These are phyloP conservation scores for Psococerastis gibbosa DNA, from an alignment of 2,888 invertebrate species.

Conservation along the genomic window DNA sequence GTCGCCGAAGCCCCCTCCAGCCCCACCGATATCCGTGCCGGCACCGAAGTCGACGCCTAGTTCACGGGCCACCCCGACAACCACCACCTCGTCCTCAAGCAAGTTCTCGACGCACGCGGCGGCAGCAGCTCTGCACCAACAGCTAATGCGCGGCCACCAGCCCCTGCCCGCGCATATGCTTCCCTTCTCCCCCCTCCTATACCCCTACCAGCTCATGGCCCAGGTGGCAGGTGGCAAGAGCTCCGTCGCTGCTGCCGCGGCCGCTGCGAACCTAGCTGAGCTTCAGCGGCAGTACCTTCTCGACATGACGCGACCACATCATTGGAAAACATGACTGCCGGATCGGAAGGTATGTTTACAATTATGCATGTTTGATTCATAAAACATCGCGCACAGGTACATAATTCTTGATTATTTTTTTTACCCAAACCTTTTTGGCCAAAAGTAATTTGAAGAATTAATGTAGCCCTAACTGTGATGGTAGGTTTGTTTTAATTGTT, in stretches of 20 bases:
- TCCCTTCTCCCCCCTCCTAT: constrained; percentile 70
- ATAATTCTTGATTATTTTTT: too few relatives aligned
- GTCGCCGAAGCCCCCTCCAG: constrained; percentile 28
- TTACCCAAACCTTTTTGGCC: too few relatives aligned
- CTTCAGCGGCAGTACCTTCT: constrained; percentile 87
- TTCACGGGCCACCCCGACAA: constrained; percentile 19
- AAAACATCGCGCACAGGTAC: too few relatives aligned
- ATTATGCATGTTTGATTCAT: too few relatives aligned
- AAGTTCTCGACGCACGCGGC: constrained; percentile 29
- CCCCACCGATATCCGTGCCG: constrained; percentile 19
- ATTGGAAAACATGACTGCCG: constrained; percentile 12
- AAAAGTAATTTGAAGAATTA: too few relatives aligned
- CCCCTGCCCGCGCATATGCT: constrained; percentile 67
- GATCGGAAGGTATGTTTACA: constrained; percentile 5
- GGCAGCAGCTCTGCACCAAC: constrained; percentile 70
- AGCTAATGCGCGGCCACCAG: constrained; percentile 57
- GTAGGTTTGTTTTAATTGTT: too few relatives aligned
- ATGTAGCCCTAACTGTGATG: too few relatives aligned
- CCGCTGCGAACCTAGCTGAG: constrained; percentile 42
- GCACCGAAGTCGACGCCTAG: constrained; percentile 19
- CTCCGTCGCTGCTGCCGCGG: constrained; percentile 26
- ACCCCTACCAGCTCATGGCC: constrained; percentile 58
- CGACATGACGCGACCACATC: constrained; percentile 43
- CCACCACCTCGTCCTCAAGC: constrained; percentile 20
- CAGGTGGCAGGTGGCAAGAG: constrained; percentile 27